Evolutionary conservation across 2,797 vertebrate species (phyloP).

Genomic region (Brotula barbata): DNA sequence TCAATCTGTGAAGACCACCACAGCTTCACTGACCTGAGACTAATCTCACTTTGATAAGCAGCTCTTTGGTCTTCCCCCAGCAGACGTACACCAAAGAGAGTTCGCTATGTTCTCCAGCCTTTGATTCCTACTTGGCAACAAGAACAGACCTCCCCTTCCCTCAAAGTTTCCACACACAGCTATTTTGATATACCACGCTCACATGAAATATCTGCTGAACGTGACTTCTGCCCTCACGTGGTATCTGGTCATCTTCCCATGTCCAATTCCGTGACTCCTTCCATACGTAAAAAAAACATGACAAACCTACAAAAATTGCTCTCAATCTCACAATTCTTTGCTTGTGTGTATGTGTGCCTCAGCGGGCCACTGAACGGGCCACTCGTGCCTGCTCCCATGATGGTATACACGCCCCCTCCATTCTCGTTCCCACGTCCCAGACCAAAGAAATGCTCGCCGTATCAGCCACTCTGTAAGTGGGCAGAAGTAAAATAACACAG

Average conservation of each 20-base stretch:
- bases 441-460: conserved; percentile 43
- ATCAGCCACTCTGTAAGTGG: conserved; percentile 45
- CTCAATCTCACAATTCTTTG: conserved; percentile 31
- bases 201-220: conserved; percentile 18
- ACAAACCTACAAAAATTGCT: conserved; percentile 12
- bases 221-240: conserved; percentile 42
- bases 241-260: conserved; percentile 58
- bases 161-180: conserved; percentile 54
- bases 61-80: conserved; percentile 52
- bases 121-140: conserved; percentile 54
- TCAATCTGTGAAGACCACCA: conserved; percentile 25
- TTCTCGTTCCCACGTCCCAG: conserved; percentile 77
- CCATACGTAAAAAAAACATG: conserved; percentile 18
- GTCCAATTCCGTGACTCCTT: conserved; percentile 34
- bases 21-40: conserved; percentile 42
- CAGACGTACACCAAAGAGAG: conserved; percentile 38
- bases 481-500: conserved; percentile 64
- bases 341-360: conserved; percentile 44
- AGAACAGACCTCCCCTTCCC: conserved; percentile 28
- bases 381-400: conserved; percentile 71
- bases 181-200: conserved; percentile 31
- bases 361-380: conserved; percentile 62
- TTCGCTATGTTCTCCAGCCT: conserved; percentile 34
- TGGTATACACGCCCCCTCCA: conserved; percentile 71
- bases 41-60: conserved; percentile 50